These are phyloP conservation scores for Mesaphorura yosii DNA, from an alignment of 1,140 invertebrate species.

Conservation along the genomic window DNA sequence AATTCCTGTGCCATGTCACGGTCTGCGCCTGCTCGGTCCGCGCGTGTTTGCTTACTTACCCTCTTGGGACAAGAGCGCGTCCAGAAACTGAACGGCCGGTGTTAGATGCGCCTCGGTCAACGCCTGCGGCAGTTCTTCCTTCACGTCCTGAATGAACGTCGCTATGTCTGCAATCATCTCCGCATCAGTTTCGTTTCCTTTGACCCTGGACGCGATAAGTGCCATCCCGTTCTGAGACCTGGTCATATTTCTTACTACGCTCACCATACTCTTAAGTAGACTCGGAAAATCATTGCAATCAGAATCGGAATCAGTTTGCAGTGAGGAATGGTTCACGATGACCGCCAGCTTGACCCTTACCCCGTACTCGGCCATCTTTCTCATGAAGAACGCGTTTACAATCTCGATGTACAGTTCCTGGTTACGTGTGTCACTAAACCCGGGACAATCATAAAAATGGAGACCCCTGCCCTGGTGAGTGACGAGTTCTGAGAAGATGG, in stretches of 20 bases:
- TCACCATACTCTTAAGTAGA: slow-evolving; percentile 10
- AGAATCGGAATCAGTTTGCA: slow-evolving; percentile 8
- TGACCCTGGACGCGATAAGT: slow-evolving; percentile 26
- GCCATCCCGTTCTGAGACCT: slow-evolving; percentile 17
- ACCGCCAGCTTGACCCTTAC: slow-evolving; percentile 23
- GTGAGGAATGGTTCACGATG: slow-evolving; percentile 21
- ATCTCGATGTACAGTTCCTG: slow-evolving; percentile 25
- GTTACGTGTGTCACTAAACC: slow-evolving; percentile 29
- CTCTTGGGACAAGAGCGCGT: too few relatives aligned
- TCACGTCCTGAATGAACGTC: too few relatives aligned
- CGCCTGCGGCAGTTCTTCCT: too few relatives aligned
- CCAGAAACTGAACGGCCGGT: too few relatives aligned
- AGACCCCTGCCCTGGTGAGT: not conserved
- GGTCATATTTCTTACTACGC: slow-evolving; percentile 15
- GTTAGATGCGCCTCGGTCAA: too few relatives aligned
- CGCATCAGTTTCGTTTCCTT: too few relatives aligned
- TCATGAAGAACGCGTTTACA: slow-evolving; percentile 24
- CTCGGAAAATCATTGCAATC: slow-evolving; percentile 23
- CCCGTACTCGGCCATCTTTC: slow-evolving; percentile 15
- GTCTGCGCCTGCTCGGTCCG: too few relatives aligned
- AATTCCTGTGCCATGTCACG: too few relatives aligned
- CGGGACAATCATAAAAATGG: slow-evolving; percentile 27
- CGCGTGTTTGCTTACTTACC: too few relatives aligned
- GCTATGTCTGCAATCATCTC: too few relatives aligned
- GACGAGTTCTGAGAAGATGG: slow-evolving; percentile 21